Evolutionary conservation across 2,888 invertebrate species (phyloP).

Genomic region (Pammene aurita): DNA sequence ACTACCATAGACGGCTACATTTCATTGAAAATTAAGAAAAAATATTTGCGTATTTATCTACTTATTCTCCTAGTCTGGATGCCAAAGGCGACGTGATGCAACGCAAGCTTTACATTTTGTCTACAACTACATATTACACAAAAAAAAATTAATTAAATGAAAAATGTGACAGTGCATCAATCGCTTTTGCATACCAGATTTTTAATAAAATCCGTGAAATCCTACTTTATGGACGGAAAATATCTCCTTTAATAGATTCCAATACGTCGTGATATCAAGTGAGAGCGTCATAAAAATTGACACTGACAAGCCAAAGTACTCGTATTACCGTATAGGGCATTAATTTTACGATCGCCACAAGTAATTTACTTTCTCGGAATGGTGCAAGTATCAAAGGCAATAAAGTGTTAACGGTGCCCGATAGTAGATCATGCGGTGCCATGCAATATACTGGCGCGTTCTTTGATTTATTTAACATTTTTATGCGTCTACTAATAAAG

Average conservation of each 20-base stretch:
- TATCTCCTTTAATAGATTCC: conserved; percentile 49
- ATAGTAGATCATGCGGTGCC: conserved; percentile 54
- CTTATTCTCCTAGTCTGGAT: conserved; percentile 1
- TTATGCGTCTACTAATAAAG: conserved; percentile 75
- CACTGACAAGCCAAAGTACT: conserved; percentile 72
- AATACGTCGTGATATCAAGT: conserved; percentile 62
- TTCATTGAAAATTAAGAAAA: conserved; percentile 46
- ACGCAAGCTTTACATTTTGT: not conserved
- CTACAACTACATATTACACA: not conserved
- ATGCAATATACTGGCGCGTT: conserved; percentile 53
- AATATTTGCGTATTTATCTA: conserved; percentile 46
- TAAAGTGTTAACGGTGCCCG: conserved; percentile 73
- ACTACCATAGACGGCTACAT: conserved; percentile 53
- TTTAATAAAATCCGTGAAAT: conserved; percentile 41
- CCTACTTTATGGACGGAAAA: conserved; percentile 45
- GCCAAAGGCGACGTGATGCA: conserved; percentile 3
- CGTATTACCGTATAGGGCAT: conserved; percentile 74
- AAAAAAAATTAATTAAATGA: no score
- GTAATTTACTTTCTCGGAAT: conserved; percentile 79
- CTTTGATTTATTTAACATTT: conserved; percentile 74
- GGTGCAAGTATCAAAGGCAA: conserved; percentile 72
- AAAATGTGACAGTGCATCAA: no score
- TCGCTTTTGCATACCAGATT: conserved; percentile 16
- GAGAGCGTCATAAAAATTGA: conserved; percentile 76
- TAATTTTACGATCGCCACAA: conserved; percentile 75